These are phyloP conservation scores for Drosophila acutilabella DNA, from an alignment of 2,888 invertebrate genomes.

Conservation along the genomic window DNA sequence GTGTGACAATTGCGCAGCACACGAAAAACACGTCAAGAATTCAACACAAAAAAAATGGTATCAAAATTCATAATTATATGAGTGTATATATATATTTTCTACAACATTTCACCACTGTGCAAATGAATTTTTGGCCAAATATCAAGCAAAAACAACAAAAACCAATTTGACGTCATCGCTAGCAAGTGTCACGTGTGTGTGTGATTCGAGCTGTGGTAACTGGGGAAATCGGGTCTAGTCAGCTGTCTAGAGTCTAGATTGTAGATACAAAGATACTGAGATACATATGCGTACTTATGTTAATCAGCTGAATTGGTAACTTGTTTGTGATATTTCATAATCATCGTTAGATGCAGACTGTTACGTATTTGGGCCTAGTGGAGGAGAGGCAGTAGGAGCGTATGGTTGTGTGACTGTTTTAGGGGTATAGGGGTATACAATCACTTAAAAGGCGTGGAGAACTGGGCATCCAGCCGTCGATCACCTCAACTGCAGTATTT, in stretches of 20 bases:
- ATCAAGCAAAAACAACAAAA: constrained; percentile 35
- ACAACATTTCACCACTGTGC: constrained; percentile 66
- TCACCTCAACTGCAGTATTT: not conserved
- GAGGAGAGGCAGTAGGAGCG: too few species aligned
- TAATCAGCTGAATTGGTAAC: constrained; percentile 37
- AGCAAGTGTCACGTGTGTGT: constrained; percentile 48
- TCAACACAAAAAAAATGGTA: not conserved
- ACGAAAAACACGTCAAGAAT: constrained; percentile 29
- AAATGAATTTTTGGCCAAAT: constrained; percentile 57
- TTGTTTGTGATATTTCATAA: constrained; percentile 34
- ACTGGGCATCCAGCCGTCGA: not conserved
- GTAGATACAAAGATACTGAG: not conserved
- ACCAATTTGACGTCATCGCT: constrained; percentile 66
- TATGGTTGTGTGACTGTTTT: too few species aligned
- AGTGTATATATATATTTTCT: constrained; percentile 15
- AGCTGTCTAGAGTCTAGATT: constrained; percentile 50
- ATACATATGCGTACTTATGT: constrained; percentile 37
- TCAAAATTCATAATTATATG: constrained; percentile 4
- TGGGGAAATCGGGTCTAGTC: constrained; percentile 24
- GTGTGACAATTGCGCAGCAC: constrained; percentile 71
- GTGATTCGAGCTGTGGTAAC: constrained; percentile 30
- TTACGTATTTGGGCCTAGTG: not conserved
- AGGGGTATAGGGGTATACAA: too few species aligned
- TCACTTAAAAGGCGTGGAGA: not conserved
- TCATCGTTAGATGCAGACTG: constrained; percentile 30